Conservation (phyloP, 2,888 invertebrate genomes). For the Drosophila nigritarsus region DNA sequence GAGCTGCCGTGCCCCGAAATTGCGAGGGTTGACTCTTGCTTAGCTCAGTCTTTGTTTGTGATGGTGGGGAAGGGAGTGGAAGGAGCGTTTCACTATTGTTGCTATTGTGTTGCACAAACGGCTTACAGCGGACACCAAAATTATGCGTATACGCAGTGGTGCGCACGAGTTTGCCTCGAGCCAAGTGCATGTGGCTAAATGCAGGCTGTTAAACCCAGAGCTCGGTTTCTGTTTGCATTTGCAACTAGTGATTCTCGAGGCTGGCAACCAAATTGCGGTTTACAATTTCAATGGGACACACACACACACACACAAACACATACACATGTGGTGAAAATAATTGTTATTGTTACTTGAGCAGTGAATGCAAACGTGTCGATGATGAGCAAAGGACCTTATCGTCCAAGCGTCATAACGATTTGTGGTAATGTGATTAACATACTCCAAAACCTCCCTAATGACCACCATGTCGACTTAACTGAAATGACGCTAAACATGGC, state of each 20-base stretch:
- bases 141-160: conserved; percentile 45
- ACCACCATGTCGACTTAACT: conserved; percentile 62
- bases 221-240: conserved; percentile 65
- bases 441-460: conserved; percentile 66
- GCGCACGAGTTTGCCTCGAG: conserved; percentile 13
- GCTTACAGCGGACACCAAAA: conserved; percentile 42
- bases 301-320: conserved; percentile 1
- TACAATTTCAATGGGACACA: conserved; percentile 62
- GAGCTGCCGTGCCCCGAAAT: conserved; percentile 10
- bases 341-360: conserved; percentile 74
- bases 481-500: conserved; percentile 16
- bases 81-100: conserved; percentile 22
- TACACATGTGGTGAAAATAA: conserved; percentile 62
- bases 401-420: conserved; percentile 74
- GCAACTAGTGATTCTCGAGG: conserved; percentile 54
- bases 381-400: conserved; percentile 34
- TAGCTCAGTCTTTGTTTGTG: conserved; percentile 50
- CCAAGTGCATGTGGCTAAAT: conserved; percentile 7
- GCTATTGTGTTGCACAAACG: conserved; percentile 36
- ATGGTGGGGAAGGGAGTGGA: conserved; percentile 1
- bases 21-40: conserved; percentile 34
- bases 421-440: conserved; percentile 81
- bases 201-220: conserved; percentile 14
- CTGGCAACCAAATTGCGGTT: conserved; percentile 71
- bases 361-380: conserved; percentile 39